These are phyloP conservation scores for Rousettus madagascariensis DNA, from an alignment of 2,797 vertebrate species.

Conservation along the genomic window DNA sequence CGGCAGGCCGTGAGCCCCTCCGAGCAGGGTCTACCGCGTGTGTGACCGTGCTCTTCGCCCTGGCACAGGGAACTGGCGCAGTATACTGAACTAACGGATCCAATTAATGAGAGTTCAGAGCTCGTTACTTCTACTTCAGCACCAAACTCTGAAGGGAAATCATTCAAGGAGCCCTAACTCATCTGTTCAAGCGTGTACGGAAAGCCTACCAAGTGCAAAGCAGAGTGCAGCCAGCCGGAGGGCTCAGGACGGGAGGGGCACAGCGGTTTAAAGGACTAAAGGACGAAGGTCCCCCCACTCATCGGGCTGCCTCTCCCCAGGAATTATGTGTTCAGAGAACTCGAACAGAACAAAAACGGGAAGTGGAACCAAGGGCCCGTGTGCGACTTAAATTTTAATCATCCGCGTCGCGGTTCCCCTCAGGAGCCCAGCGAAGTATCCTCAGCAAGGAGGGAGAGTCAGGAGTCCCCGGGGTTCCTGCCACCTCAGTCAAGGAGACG, in stretches of 20 bases:
- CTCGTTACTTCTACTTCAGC: background rate
- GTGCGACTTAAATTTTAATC: background rate
- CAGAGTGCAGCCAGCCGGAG: background rate
- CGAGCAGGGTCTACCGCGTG: background rate
- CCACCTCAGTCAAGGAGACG: background rate
- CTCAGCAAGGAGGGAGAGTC: background rate
- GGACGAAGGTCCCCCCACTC: background rate
- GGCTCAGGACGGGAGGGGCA: background rate
- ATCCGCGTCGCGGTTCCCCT: background rate
- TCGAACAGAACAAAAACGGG: background rate
- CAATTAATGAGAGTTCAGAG: background rate
- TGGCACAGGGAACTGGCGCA: background rate
- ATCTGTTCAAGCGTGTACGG: background rate
- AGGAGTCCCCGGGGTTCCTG: background rate
- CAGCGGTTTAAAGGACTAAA: background rate
- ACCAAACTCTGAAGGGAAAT: background rate
- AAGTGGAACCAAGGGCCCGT: background rate
- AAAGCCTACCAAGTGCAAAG: background rate
- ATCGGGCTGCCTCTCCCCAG: background rate
- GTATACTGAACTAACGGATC: background rate
- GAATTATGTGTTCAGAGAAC: background rate
- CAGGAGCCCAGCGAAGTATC: background rate
- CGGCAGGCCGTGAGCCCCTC: background rate
- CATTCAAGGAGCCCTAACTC: background rate
- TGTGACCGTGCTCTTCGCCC: background rate